Conservation (phyloP, 2,113 vertebrate species). For the Zapus hudsonius region DNA sequence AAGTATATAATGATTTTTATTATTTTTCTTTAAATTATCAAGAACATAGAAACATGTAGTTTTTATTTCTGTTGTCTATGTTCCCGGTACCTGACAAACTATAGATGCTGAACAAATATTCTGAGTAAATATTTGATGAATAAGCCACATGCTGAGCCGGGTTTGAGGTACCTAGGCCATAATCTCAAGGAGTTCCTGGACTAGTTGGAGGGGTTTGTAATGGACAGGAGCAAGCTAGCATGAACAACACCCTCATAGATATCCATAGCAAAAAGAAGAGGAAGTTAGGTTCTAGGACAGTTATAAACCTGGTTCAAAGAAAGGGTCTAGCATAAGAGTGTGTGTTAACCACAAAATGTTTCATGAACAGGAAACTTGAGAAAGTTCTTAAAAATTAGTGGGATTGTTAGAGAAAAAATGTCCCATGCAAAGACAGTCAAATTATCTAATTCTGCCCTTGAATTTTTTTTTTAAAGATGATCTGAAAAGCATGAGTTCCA, state of each 20-base stretch:
- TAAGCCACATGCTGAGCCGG: background rate
- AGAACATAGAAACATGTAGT: background rate
- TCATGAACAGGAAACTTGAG: background rate
- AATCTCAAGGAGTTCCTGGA: background rate
- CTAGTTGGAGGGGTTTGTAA: background rate
- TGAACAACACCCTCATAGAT: background rate
- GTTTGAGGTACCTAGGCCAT: background rate
- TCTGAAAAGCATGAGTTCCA: background rate
- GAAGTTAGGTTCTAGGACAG: background rate
- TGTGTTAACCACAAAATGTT: background rate
- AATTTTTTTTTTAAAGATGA: background rate
- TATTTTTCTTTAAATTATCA: background rate
- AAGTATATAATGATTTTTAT: background rate
- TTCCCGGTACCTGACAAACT: background rate
- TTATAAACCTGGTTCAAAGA: background rate
- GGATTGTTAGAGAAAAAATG: background rate
- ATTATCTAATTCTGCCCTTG: background rate
- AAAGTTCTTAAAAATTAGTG: background rate
- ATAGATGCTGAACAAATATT: conserved; percentile 1
- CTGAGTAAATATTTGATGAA: conserved; percentile 15
- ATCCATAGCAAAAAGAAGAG: background rate
- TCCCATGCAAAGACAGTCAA: background rate
- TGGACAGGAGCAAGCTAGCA: background rate
- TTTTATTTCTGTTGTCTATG: background rate
- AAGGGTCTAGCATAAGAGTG: background rate